Evolutionary conservation across 92 coral and sea anemone genomes (phyloP), one percentile per base, ranked within the genome.

Genomic region (Epizoanthus scotinus): DNA sequence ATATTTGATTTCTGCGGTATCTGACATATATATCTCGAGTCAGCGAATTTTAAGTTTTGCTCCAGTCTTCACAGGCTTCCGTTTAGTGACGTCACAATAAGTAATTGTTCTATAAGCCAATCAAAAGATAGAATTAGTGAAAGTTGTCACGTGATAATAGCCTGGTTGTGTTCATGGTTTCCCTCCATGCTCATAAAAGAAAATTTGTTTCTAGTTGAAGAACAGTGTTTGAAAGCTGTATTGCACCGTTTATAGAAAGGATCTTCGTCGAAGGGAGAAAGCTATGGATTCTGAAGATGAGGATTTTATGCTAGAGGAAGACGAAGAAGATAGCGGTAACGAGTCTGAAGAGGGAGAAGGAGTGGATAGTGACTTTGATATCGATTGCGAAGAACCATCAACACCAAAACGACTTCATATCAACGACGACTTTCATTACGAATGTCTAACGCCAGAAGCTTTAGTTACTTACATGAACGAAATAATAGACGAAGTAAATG

Each of bases 251-350:
- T 60, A 13, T 18, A 57, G 55, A 60, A 75, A 40, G 15, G 26
- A 75, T 42, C 68, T 13, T 29, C 42, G 31, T 59, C 58, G 57
- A 38, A 34, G 36, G 21, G 31, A 1, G 21, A 36, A 38, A 27
- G 21, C 9, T 19, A 95, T 95, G 98, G 98, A 95, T 79, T 93
- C 98, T 61, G 98, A 94, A 77, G 98, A 95, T 73, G 98, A 95
- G 0, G 98, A 96, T 81, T 85, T 89, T 53, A 89, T 94, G 79
- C 90, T 85, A 78, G 95, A 88, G 62, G 95, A 93, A 61, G 91
- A 85, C 74, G 89, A 64, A 52, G 91, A 89, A 59, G 96, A 89
- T 58, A 94, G 97, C 58, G 89, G 63, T 24, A 89, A 89, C 73
- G 97, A 88, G 63, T 75, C 89, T 49, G 98, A 86, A 59, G 95